These are phyloP conservation scores for Oegoconia quadripuncta DNA, from an alignment of 2,888 invertebrate genomes.

Conservation along the genomic window DNA sequence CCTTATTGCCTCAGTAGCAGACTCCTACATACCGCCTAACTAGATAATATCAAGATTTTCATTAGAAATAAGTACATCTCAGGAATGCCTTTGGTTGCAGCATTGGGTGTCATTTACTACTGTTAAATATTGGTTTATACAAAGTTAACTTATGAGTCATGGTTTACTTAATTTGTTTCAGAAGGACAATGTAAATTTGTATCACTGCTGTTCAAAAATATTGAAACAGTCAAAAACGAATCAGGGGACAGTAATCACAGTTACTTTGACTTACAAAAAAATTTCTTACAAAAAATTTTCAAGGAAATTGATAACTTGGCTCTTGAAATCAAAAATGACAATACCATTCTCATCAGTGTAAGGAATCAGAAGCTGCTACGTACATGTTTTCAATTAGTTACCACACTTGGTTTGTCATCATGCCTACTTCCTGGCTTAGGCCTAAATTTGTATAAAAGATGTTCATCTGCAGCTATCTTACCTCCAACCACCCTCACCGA, in stretches of 20 bases:
- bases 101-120: no score
- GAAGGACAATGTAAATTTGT: constrained; percentile 46
- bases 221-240: constrained; percentile 16
- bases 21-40: no score
- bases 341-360: constrained; percentile 79
- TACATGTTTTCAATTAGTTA: constrained; percentile 80
- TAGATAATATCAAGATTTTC: no score
- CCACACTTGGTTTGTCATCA: constrained; percentile 82
- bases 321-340: constrained; percentile 40
- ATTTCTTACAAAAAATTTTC: constrained; percentile 62
- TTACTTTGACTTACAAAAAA: constrained; percentile 41
- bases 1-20: no score
- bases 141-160: no score
- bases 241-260: constrained; percentile 19
- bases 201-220: constrained; percentile 23
- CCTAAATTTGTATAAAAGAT: constrained; percentile 65
- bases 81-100: no score
- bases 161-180: no score
- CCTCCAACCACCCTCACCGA: constrained; percentile 57
- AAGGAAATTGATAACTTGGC: constrained; percentile 59
- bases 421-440: constrained; percentile 84
- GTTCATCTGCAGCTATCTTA: constrained; percentile 39
- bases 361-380: constrained; percentile 82
- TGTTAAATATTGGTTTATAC: no score
- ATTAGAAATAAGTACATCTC: no score